Evolutionary conservation across 2,797 vertebrate genomes (phyloP), one percentile per base, ranked within the genome.

Genomic region (Tokudaia muenninki): DNA sequence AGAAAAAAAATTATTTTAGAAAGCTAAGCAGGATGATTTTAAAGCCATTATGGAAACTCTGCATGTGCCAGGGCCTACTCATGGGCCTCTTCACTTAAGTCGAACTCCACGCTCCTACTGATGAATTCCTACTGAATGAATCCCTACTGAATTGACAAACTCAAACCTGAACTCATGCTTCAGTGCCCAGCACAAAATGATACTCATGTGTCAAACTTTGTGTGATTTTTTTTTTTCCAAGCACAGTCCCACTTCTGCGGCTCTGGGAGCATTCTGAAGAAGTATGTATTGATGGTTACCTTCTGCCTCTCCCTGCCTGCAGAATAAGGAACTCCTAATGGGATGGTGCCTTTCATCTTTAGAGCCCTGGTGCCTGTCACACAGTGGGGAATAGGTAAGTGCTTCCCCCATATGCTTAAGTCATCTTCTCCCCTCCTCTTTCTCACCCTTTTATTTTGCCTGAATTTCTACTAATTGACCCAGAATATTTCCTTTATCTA

Each of bases 401-500:
- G 44, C 81, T 65, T 95, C 89, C 37, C 31, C 37, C 21, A 26
- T 65, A 22, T 31, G 22, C 65, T 95, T 67, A 80, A 79, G 77
- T 7, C 86, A 77, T 70, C 67, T 86, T 93, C 80, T 95, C 37
- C 4, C 47, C 41, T 90, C 31, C 37, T 96, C 63, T 94, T 91
- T 95, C 59, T 94, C 57, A 63, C 79, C 81, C 88, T 91, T 72
- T n/a, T 75, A 57, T 91, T 92, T 95, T 97, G 55, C 74, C 77
- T 72, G 47, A 90, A 87, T 86, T 94, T 90, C 88, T 95, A 79
- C 87, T 90, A 87, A 96, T 81, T 95, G 83, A 94, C 91, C 80
- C 87, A 74, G 83, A 93, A 90, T 59, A 84, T 87, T 95, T 63
- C 29, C 59, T 94, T 91, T 96, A 61, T 91, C 67, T 88, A 95